Conservation (phyloP, 2,113 vertebrate genomes). For the Megaceryle maxima region DNA sequence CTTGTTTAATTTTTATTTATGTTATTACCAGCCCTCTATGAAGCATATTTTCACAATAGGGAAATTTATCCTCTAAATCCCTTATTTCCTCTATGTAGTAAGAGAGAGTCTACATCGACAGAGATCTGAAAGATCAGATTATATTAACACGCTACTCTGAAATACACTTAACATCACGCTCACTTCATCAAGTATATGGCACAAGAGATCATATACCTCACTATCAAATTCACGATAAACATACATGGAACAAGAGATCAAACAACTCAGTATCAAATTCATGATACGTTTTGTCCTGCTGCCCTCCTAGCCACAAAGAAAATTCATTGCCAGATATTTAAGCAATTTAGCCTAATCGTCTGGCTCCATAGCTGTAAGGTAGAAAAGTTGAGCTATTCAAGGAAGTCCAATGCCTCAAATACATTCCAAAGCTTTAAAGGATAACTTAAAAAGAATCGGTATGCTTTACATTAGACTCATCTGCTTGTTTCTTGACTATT, state of each 20-base stretch:
- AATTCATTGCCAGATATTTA: not conserved
- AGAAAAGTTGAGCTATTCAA: not conserved
- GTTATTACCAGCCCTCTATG: not conserved
- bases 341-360: not conserved
- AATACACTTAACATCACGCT: not conserved
- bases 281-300: not conserved
- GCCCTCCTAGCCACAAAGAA: not conserved
- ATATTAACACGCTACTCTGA: not conserved
- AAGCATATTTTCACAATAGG: not conserved
- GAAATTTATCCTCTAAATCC: not conserved
- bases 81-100: not conserved
- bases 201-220: not conserved
- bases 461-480: fast-evolving
- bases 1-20: not conserved
- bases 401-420: not conserved
- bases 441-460: not conserved
- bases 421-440: not conserved
- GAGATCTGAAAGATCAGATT: not conserved
- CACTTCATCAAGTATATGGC: not conserved
- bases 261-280: not conserved
- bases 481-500: not conserved
- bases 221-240: not conserved
- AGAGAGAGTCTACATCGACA: not conserved
- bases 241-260: not conserved
- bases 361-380: not conserved